Evolutionary conservation across 2,797 vertebrate species (phyloP), one percentile per base, ranked within the genome.

Genomic region (Brachymystax lenok): DNA sequence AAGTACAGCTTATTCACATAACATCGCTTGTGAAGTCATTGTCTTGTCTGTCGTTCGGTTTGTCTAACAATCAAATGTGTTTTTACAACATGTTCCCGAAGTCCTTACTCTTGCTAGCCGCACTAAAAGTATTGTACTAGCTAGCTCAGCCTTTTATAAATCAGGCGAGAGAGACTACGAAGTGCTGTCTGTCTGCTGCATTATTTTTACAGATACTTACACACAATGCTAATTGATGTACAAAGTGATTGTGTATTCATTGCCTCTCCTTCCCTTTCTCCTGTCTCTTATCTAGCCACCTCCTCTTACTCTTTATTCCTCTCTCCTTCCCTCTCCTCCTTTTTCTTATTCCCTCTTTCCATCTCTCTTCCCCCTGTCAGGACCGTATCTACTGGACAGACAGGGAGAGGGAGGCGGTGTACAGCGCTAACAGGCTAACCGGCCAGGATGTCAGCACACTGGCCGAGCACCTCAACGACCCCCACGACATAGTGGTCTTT

Each of bases 311-410:
- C 24, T 66, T 10, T 66, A 7, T n/a, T 4, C 59, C 59, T 63
- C 63, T 1, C 24, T 28, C 7, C 63, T 66, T 66, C 28, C 27
- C 28, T 67, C 64, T 67, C 28, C 63, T 66, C 63, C 21, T 66
- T 21, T n/a, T 63, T 14, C 63, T 24, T 14, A 7, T 28, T 27
- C 21, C 63, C 21, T 24, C 12, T 16, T 78, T 74, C 56, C 46
- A 75, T 46, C 35, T 40, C 69, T 67, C 61, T 69, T 35, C 51
- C 78, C 80, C 79, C 86, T 80, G 83, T 83, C 87, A 99, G 98
- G 98, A 99, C 90, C 98, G 94, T 66, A 95, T 99, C 76, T 99
- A 98, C 93, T 99, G 98, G 98, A 99, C 98, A 0, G 98, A 99
- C 91, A 90, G 97, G 85, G 96, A 98, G 92, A 96, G 95, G 0